A percentile compares a stretch with the other conserved stretches of the same genome.
Conservation (phyloP, 1,140 invertebrate species). For the Vanessa tameamea region DNA sequence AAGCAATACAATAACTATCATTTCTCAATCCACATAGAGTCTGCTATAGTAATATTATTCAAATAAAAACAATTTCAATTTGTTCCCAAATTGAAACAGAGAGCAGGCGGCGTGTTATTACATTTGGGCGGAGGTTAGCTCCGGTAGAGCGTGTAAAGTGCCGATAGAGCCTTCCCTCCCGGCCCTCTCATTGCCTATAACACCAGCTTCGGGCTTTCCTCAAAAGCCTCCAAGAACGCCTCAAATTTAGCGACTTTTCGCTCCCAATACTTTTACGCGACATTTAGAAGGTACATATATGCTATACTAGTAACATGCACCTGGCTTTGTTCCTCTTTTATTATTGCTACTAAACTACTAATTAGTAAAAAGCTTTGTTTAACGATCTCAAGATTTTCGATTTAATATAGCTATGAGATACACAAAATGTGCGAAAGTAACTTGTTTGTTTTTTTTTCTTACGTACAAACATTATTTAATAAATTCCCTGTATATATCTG, state of each 20-base stretch:
- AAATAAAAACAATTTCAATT: slow-evolving; percentile 81
- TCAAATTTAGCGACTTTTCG: slow-evolving; percentile 79
- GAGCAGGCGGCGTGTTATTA: slow-evolving; percentile 74
- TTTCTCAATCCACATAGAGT: slow-evolving; percentile 51
- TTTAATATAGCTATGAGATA: too few species aligned
- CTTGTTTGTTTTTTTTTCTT: background rate
- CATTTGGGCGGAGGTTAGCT: slow-evolving; percentile 77
- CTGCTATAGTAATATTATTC: slow-evolving; percentile 72
- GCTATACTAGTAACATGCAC: slow-evolving; percentile 19
- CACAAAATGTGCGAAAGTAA: too few species aligned
- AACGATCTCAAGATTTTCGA: background rate
- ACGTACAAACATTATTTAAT: slow-evolving; percentile 1
- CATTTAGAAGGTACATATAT: slow-evolving; percentile 59
- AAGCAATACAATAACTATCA: slow-evolving; percentile 55
- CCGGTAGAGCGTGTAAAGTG: slow-evolving; percentile 78
- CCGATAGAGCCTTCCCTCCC: slow-evolving; percentile 72
- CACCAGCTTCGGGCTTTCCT: slow-evolving; percentile 74
- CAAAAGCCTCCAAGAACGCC: slow-evolving; percentile 74
- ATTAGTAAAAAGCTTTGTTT: background rate
- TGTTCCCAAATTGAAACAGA: slow-evolving; percentile 79
- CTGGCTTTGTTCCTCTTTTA: background rate
- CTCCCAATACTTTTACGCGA: slow-evolving; percentile 73
- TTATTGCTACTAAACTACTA: background rate
- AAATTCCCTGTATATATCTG: background rate
- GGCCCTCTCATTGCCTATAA: slow-evolving; percentile 76